These are phyloP conservation scores for Oriolus oriolus DNA, from an alignment of 2,113 vertebrate species.

Conservation along the genomic window DNA sequence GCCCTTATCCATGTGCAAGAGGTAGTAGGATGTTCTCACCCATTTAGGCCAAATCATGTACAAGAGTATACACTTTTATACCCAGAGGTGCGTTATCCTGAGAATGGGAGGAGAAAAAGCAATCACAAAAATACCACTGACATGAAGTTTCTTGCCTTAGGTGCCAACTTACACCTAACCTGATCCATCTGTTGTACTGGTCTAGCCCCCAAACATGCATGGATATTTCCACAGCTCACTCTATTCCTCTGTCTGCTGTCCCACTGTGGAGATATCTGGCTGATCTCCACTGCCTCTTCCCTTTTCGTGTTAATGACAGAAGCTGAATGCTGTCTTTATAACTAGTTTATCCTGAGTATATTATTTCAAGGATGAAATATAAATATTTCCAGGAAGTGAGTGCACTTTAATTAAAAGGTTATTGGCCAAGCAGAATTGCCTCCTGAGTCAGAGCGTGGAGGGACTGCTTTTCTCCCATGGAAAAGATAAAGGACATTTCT, in stretches of 20 bases:
- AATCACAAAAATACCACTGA: neutral
- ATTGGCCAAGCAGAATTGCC: constrained; percentile 18
- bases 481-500: neutral
- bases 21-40: neutral
- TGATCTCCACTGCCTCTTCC: neutral
- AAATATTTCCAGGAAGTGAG: constrained; percentile 34
- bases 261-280: neutral
- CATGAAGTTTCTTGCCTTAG: neutral
- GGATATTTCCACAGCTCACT: neutral
- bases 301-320: neutral
- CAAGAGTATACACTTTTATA: neutral
- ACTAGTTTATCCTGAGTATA: neutral
- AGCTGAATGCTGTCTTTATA: neutral
- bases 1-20: neutral
- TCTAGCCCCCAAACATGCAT: neutral
- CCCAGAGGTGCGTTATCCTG: neutral
- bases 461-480: neutral
- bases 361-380: constrained; percentile 18
- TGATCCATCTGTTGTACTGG: neutral
- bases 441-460: neutral
- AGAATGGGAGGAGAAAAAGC: neutral
- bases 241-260: neutral
- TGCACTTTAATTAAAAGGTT: constrained; percentile 20
- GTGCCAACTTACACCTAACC: neutral
- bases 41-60: neutral